These are phyloP conservation scores for Myanophis thanlyinensis DNA, from an alignment of 2,113 vertebrate species.

Conservation along the genomic window DNA sequence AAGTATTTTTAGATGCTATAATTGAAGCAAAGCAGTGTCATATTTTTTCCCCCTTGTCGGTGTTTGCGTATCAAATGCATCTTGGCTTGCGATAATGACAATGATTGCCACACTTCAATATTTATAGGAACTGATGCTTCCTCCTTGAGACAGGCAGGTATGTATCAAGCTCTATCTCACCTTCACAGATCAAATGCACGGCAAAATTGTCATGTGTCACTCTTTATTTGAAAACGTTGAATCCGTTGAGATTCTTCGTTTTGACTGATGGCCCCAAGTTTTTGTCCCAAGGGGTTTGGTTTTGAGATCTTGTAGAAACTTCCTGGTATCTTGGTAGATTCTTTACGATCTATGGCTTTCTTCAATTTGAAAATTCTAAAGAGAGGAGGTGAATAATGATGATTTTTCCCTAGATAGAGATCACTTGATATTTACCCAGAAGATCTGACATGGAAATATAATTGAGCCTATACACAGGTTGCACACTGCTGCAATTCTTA, in stretches of 20 bases:
- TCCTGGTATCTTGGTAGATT: background rate
- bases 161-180: slow-evolving; percentile 52
- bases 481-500: no score
- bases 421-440: background rate
- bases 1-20: slow-evolving; percentile 65
- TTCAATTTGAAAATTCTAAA: background rate
- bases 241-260: slow-evolving; percentile 14
- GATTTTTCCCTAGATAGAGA: background rate
- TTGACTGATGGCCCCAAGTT: background rate
- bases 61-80: slow-evolving; percentile 61
- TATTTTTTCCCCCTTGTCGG: slow-evolving; percentile 55
- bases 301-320: background rate
- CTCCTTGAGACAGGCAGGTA: slow-evolving; percentile 46
- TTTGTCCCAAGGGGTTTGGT: rapidly evolving
- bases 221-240: slow-evolving; percentile 56
- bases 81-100: slow-evolving; percentile 64
- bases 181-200: slow-evolving; percentile 57
- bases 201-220: slow-evolving; percentile 42
- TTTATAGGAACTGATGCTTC: slow-evolving; percentile 67
- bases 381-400: background rate
- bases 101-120: slow-evolving; percentile 70
- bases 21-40: slow-evolving; percentile 57
- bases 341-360: background rate
- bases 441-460: background rate
- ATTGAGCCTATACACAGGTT: no score